Percentiles rank a stretch among this genome's conserved stretches.
phyloP scores from a whole-genome alignment of 30 jellyfish, hydroid and myxozoan species.

The Aurelia aurita complex sp. Pacific region DNA sequence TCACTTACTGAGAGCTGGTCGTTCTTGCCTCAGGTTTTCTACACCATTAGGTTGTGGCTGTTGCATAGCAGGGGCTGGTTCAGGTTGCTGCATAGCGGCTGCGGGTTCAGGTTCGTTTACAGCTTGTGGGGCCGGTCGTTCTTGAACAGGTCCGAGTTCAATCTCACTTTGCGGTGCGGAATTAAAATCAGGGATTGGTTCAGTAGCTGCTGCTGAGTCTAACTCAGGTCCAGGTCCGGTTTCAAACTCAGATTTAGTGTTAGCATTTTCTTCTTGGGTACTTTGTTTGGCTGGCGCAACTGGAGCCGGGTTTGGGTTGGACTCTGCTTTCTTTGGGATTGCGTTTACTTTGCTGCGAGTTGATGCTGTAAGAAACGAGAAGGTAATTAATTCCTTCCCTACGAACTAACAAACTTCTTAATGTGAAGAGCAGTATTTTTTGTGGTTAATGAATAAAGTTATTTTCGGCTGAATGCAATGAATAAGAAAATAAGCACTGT shows the following conservation, averaged over 20 bases:
- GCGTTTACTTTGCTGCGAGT: slow-evolving; percentile 58
- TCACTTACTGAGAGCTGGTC: slow-evolving; percentile 40
- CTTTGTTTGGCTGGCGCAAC: background rate
- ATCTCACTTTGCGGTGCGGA: slow-evolving; percentile 29
- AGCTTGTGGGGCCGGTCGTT: slow-evolving; percentile 20
- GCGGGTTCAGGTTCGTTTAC: background rate
- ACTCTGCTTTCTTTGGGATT: slow-evolving; percentile 38
- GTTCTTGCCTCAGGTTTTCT: slow-evolving; percentile 12
- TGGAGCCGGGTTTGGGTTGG: slow-evolving; percentile 17
- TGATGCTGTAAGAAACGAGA: slow-evolving; percentile 13
- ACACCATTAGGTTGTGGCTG: slow-evolving; percentile 1
- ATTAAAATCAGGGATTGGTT: slow-evolving; percentile 12
- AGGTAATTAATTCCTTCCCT: too few species aligned
- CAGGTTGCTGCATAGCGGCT: background rate
- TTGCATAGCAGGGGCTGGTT: background rate
- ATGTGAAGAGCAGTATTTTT: too few species aligned
- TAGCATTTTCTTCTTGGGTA: slow-evolving; percentile 14
- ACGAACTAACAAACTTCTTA: too few species aligned
- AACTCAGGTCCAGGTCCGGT: slow-evolving; percentile 37
- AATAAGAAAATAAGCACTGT: too few species aligned
- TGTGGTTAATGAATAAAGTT: too few species aligned
- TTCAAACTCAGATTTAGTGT: slow-evolving; percentile 42
- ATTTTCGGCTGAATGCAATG: too few species aligned
- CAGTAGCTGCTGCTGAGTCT: background rate
- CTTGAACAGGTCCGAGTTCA: slow-evolving; percentile 53